phyloP scores from a whole-genome alignment of 2,113 vertebrate species.

The Camelus dromedarius region DNA sequence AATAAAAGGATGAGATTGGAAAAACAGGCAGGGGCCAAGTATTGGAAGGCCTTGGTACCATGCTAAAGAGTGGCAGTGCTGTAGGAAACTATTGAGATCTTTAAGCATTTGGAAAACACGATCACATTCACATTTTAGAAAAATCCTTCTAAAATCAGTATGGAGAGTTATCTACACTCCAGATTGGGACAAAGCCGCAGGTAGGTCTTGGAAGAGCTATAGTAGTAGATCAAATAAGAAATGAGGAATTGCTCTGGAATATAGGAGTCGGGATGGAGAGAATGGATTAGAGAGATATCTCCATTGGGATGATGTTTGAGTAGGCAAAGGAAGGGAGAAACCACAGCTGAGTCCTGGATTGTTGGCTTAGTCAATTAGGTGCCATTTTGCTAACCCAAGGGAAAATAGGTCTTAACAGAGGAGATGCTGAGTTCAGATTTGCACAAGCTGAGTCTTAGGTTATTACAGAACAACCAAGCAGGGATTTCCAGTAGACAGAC shows the following conservation, averaged over 20 bases:
- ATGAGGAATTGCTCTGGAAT: background rate
- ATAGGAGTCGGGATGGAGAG: background rate
- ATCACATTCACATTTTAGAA: background rate
- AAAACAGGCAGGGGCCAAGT: background rate
- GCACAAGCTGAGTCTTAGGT: slow-evolving; percentile 59
- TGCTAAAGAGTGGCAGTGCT: background rate
- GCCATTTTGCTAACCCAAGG: slow-evolving; percentile 50
- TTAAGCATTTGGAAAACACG: background rate
- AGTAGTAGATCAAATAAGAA: background rate
- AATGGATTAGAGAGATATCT: background rate
- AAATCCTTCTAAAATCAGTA: background rate
- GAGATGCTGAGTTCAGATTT: slow-evolving; percentile 67
- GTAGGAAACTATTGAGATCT: background rate
- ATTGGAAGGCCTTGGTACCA: background rate
- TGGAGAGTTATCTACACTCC: background rate
- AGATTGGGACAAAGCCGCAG: background rate
- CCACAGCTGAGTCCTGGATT: background rate
- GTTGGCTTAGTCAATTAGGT: background rate
- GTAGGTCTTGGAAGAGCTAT: background rate
- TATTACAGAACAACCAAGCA: slow-evolving; percentile 42
- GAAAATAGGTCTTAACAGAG: slow-evolving; percentile 58
- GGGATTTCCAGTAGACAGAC: background rate
- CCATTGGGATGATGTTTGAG: background rate
- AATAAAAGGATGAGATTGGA: background rate
- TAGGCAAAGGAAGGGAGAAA: background rate